phyloP scores from a whole-genome alignment of 1,140 invertebrate species.

The Bombus fervidus region DNA sequence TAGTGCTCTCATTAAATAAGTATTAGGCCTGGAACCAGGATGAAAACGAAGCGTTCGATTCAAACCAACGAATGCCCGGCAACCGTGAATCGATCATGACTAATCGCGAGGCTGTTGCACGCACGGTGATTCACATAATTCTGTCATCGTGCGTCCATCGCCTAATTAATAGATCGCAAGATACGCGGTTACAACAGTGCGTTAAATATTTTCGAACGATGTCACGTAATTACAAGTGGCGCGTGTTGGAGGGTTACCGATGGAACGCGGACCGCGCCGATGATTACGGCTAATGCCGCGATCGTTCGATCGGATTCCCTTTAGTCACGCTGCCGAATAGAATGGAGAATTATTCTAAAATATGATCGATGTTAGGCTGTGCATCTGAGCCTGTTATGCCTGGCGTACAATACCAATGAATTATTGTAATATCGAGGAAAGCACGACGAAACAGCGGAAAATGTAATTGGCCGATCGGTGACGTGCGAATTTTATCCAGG shows the following conservation, averaged over 20 bases:
- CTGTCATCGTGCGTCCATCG: conserved; percentile 22
- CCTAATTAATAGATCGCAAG: conserved; percentile 63
- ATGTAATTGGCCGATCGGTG: conserved; percentile 17
- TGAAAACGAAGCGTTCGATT: neutral
- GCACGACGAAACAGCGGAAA: neutral
- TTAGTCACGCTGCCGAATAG: conserved; percentile 11
- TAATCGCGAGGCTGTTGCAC: neutral
- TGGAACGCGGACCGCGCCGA: neutral
- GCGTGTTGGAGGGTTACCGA: neutral
- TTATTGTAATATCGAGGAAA: conserved; percentile 27
- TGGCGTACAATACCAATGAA: conserved; percentile 15
- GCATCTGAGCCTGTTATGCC: conserved; percentile 10
- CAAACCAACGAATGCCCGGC: neutral
- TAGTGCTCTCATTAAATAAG: neutral
- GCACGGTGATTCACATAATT: conserved; percentile 50
- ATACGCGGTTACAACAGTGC: conserved; percentile 36
- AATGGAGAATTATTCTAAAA: conserved; percentile 43
- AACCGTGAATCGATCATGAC: neutral
- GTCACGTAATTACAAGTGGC: conserved; percentile 29
- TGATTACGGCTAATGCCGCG: conserved; percentile 39
- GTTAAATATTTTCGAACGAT: conserved; percentile 48
- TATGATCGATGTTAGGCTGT: conserved; percentile 36
- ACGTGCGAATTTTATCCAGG: neutral
- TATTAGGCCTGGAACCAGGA: neutral
- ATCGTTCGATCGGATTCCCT: conserved; percentile 32